phyloP scores from a whole-genome alignment of 2,888 invertebrate genomes.

The Meteorus cinctellus region DNA sequence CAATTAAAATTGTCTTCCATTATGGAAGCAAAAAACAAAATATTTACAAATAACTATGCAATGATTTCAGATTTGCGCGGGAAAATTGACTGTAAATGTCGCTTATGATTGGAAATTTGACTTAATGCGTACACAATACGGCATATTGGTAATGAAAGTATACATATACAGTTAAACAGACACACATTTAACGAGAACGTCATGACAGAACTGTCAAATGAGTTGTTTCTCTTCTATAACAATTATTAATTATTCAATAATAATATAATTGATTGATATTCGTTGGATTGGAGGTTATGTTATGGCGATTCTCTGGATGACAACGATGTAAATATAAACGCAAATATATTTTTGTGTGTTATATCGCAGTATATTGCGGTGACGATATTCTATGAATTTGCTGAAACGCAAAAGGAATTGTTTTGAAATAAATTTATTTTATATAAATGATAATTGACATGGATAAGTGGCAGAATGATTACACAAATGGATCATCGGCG shows the following conservation, averaged over 20 bases:
- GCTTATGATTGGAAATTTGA: not conserved
- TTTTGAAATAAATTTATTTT: not conserved
- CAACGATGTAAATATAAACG: not conserved
- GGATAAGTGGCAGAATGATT: conserved; percentile 50
- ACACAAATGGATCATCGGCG: conserved; percentile 40
- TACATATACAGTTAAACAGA: not conserved
- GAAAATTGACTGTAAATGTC: not conserved
- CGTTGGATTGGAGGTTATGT: not conserved
- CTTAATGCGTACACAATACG: not conserved
- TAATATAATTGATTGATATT: not conserved
- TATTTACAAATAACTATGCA: not conserved
- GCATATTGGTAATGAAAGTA: not conserved
- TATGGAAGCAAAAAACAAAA: too few species aligned
- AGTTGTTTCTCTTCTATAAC: not conserved
- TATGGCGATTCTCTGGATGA: not conserved
- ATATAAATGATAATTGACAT: conserved; percentile 40
- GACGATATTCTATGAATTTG: not conserved
- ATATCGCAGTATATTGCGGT: not conserved
- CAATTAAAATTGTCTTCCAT: too few species aligned
- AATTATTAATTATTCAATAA: not conserved
- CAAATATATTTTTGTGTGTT: not conserved
- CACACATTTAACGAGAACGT: not conserved
- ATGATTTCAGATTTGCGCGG: not conserved
- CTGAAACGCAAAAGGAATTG: not conserved
- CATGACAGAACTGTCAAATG: not conserved